Evolutionary conservation across 2,797 vertebrate genomes (phyloP).

Genomic region (Oreortyx pictus): DNA sequence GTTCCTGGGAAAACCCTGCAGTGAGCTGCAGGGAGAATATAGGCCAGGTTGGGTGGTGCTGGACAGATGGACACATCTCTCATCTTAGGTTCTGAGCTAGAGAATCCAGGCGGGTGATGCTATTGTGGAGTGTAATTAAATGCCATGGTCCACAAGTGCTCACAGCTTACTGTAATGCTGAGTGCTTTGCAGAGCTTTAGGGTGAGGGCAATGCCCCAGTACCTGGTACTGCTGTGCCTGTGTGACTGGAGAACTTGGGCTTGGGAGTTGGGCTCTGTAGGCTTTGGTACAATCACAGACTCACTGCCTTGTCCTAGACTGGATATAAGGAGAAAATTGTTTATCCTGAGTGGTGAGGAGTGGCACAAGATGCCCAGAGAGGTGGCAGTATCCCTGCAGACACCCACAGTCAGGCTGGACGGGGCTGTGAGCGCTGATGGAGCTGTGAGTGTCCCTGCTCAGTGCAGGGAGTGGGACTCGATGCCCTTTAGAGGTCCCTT

Average conservation of each 20-base stretch:
- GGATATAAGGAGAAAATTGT: too few species aligned
- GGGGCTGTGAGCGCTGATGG: too few species aligned
- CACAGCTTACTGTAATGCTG: not conserved
- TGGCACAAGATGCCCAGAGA: too few species aligned
- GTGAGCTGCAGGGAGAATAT: not conserved
- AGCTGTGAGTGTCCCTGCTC: too few species aligned
- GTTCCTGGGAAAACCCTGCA: fast-evolving
- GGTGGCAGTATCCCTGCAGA: too few species aligned
- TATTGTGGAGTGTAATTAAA: not conserved
- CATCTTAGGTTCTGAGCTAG: not conserved
- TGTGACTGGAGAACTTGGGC: too few species aligned
- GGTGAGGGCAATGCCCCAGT: not conserved
- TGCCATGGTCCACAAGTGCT: not conserved
- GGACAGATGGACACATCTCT: fast-evolving
- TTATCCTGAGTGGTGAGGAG: too few species aligned
- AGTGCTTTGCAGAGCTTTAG: not conserved
- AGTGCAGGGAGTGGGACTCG: too few species aligned
- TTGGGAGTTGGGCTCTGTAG: not conserved
- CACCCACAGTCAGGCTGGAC: too few species aligned
- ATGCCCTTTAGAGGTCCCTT: too few species aligned
- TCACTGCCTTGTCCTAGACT: not conserved
- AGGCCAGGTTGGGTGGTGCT: not conserved
- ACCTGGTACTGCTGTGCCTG: fast-evolving
- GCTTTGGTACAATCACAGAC: fast-evolving
- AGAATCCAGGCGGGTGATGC: not conserved